Evolutionary conservation across 2,888 invertebrate genomes (phyloP), one percentile per base, ranked within the genome.

Genomic region (Odiellus spinosus): DNA sequence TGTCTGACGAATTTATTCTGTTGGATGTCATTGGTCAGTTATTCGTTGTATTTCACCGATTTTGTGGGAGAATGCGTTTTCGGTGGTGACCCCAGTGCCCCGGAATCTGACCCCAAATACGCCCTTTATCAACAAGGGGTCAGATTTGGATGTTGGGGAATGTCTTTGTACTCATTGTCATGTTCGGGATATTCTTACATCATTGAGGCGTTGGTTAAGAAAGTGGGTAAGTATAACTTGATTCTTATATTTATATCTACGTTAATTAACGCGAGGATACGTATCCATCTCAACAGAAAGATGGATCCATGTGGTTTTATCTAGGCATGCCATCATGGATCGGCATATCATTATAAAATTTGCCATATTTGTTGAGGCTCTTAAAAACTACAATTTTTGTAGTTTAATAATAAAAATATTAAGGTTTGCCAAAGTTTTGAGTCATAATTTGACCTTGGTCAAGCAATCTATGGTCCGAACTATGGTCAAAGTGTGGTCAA

Each of bases 21-120:
- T 63, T 95, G 93, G 93, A 93, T 91, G 90, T 87, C 91, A 0
- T 83, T 95, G 58, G 90, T 95, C 40, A 91, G 91, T 65, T 95
- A 93, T 64, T 91, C 91, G 0, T 70, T 95, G 5, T 93, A 91
- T 66, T 93, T 95, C 65, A 95, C 93, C 0, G 91, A 93, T 67
- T 95, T 91, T 61, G 93, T 88, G 2, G 88, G 86, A 0, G 86
- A 90, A 66, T 79, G 84, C 11, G 85, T 88, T 15, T 90, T 82
- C 63, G 74, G 75, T n/a, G 88, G 88, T 0, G 75, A 84, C 67
- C 87, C 86, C n/a, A 76, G 75, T 40, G 63, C 65, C 18, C 59
- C 64, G 2, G 57, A 57, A 11, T 67, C 65, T 10, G 63, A 65
- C n/a, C 47, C 50, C 2, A 48, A 52, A 19, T 63, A 64, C 49